Percentiles rank a stretch among this genome's conserved stretches.
Evolutionary conservation across 2,113 vertebrate genomes (phyloP).

Genomic region (Casuarius casuarius): DNA sequence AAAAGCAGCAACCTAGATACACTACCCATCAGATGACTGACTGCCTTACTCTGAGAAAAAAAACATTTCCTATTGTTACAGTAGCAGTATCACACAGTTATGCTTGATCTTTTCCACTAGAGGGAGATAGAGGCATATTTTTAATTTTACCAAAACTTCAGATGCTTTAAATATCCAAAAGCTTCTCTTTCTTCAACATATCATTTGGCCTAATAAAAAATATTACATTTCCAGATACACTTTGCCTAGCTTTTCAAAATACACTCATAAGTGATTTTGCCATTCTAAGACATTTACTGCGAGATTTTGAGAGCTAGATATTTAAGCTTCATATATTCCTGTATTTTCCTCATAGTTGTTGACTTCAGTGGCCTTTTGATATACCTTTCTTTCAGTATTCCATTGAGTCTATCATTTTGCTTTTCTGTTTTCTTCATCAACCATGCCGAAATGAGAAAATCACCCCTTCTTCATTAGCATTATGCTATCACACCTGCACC

Average conservation of each 20-base stretch:
- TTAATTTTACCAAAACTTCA: background rate
- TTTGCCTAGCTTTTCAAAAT: background rate
- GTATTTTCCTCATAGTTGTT: background rate
- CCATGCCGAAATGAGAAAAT: background rate
- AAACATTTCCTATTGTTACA: background rate
- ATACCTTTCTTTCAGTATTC: background rate
- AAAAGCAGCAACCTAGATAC: background rate
- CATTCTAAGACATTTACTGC: background rate
- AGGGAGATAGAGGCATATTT: background rate
- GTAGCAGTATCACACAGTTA: background rate
- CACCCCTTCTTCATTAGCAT: background rate
- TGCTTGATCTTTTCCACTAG: constrained; percentile 10
- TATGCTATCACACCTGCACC: background rate
- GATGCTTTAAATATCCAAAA: accelerated
- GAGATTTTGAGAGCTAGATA: background rate
- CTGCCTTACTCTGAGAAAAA: background rate
- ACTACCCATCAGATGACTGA: background rate
- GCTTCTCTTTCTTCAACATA: background rate
- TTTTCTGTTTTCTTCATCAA: background rate
- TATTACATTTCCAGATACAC: accelerated
- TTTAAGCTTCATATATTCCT: background rate
- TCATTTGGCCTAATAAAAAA: background rate
- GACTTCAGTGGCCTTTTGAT: background rate
- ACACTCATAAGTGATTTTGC: background rate
- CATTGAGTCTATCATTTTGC: background rate